These are phyloP conservation scores for Leptatherina wallacei DNA, from an alignment of 2,797 vertebrate genomes.

Conservation along the genomic window DNA sequence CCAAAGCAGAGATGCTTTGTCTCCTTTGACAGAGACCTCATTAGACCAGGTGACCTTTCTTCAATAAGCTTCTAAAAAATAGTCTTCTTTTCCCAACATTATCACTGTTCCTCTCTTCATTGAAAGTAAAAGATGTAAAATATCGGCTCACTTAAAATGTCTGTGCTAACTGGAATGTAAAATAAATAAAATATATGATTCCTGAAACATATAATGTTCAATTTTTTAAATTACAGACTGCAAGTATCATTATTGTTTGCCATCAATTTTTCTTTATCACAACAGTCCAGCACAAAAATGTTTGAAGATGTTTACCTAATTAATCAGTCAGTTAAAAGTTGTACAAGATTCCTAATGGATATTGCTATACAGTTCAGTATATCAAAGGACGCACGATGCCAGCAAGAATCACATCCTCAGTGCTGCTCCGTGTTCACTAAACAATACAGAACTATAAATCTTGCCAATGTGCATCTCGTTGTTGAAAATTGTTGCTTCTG, in stretches of 20 bases:
- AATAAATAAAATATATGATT: not conserved
- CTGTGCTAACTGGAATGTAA: no score
- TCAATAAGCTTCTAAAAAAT: slow-evolving; percentile 19
- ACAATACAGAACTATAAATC: slow-evolving; percentile 8
- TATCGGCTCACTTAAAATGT: not conserved
- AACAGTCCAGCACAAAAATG: not conserved
- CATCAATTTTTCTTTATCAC: not conserved
- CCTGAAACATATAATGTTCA: not conserved
- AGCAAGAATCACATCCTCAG: slow-evolving; percentile 6
- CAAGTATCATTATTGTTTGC: slow-evolving; percentile 5
- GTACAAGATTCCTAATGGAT: slow-evolving; percentile 4
- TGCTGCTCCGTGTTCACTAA: slow-evolving; percentile 5
- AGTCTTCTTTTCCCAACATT: slow-evolving; percentile 7
- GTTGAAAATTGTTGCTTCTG: slow-evolving; percentile 22
- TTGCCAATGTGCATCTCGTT: slow-evolving; percentile 28
- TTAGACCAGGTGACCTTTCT: slow-evolving; percentile 12
- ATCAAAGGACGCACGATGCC: slow-evolving; percentile 1
- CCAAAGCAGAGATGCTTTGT: slow-evolving; percentile 1
- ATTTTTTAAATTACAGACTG: not conserved
- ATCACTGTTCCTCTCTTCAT: slow-evolving; percentile 1
- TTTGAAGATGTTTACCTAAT: not conserved
- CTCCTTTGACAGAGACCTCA: not conserved
- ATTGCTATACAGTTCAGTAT: not conserved
- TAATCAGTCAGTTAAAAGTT: not conserved
- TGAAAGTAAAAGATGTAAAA: not conserved